A percentile compares a stretch with the other conserved stretches of the same genome.
These are phyloP conservation scores for Muscicapa striata DNA, from an alignment of 2,797 vertebrate species.

Conservation along the genomic window DNA sequence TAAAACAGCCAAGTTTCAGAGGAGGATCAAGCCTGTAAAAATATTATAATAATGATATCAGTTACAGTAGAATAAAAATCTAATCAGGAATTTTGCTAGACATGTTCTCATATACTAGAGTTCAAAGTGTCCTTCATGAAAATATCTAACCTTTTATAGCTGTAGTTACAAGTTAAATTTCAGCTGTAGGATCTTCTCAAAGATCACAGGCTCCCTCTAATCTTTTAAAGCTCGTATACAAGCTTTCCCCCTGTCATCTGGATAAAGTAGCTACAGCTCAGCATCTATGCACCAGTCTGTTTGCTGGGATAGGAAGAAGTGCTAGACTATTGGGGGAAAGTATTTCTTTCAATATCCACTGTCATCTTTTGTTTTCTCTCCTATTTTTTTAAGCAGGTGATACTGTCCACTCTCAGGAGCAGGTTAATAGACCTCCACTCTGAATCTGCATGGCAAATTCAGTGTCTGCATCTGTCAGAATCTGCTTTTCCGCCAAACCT, in stretches of 20 bases:
- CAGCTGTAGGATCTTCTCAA: neutral
- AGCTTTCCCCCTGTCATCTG: neutral
- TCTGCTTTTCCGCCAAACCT: neutral
- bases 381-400: neutral
- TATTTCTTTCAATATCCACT: neutral
- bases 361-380: neutral
- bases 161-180: neutral
- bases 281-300: neutral
- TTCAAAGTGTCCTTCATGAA: neutral
- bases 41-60: neutral
- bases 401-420: neutral
- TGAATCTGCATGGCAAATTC: accelerated
- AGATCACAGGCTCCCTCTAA: neutral
- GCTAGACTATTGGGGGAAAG: neutral
- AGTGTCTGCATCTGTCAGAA: neutral
- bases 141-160: neutral
- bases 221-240: neutral
- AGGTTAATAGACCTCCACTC: neutral
- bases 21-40: neutral
- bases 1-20: neutral
- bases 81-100: neutral
- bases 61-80: neutral
- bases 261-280: neutral
- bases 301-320: neutral
- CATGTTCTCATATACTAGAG: neutral